These are phyloP conservation scores for Lutjanus erythropterus DNA, from an alignment of 2,113 vertebrate genomes.

Conservation along the genomic window DNA sequence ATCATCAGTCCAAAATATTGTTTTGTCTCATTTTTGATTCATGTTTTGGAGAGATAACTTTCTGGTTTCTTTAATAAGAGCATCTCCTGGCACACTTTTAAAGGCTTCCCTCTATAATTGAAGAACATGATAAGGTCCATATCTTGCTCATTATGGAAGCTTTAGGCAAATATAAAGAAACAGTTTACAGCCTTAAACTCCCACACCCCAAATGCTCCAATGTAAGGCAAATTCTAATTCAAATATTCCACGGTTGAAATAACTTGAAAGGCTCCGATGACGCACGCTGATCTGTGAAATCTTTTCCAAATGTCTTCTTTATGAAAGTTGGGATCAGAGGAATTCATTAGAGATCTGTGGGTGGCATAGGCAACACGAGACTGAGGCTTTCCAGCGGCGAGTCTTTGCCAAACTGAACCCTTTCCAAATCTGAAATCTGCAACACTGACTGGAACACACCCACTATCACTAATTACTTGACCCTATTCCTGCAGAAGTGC, in stretches of 20 bases:
- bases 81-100: constrained; percentile 71
- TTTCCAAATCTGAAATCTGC: constrained; percentile 76
- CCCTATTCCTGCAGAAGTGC: constrained; percentile 46
- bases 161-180: constrained; percentile 78
- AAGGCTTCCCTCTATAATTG: constrained; percentile 53
- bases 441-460: constrained; percentile 54
- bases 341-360: constrained; percentile 80
- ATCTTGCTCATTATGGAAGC: constrained; percentile 79
- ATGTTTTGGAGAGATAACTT: constrained; percentile 80
- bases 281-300: constrained; percentile 70
- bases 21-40: constrained; percentile 63
- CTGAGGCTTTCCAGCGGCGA: constrained; percentile 49
- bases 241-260: constrained; percentile 69
- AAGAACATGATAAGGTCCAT: constrained; percentile 68
- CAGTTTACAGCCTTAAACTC: constrained; percentile 75
- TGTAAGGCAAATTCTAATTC: constrained; percentile 64
- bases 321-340: constrained; percentile 81
- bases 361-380: constrained; percentile 68
- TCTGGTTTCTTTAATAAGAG: constrained; percentile 59
- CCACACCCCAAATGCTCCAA: constrained; percentile 71
- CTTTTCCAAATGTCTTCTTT: constrained; percentile 75
- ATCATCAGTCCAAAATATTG: constrained; percentile 49
- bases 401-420: constrained; percentile 71
- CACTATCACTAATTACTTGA: constrained; percentile 52
- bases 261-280: constrained; percentile 75